Conservation (phyloP, 2,797 vertebrate species). For the Staurois parvus region DNA sequence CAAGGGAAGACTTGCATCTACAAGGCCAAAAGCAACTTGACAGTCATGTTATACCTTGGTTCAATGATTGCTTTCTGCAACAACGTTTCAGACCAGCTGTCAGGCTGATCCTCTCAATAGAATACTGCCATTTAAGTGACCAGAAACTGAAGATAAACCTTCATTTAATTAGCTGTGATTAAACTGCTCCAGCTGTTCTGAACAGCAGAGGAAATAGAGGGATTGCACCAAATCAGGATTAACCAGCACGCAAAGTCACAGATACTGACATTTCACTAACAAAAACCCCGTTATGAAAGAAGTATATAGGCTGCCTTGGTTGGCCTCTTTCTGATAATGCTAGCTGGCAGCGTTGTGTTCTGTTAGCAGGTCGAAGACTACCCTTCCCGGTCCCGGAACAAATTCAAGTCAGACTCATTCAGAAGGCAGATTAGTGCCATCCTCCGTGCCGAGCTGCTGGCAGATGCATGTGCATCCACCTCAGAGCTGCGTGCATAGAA, state of each 20-base stretch:
- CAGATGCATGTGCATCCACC: too few relatives aligned
- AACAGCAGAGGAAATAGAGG: neutral
- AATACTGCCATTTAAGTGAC: neutral
- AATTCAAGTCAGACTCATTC: too few relatives aligned
- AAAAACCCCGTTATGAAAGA: neutral
- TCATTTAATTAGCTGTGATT: neutral
- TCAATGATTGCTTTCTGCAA: neutral
- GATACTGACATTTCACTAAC: neutral
- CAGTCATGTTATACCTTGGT: neutral
- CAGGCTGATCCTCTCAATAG: neutral
- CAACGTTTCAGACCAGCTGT: neutral
- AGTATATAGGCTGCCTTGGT: too few relatives aligned
- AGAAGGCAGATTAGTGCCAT: too few relatives aligned
- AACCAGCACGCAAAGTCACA: neutral
- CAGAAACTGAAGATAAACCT: neutral
- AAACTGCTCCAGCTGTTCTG: neutral
- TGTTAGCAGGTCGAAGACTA: too few relatives aligned
- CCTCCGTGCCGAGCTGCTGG: too few relatives aligned
- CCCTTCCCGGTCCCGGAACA: too few relatives aligned
- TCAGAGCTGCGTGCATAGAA: too few relatives aligned
- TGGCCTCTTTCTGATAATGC: too few relatives aligned
- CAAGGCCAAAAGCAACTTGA: too few relatives aligned
- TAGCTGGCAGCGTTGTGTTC: too few relatives aligned
- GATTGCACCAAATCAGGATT: slow-evolving; percentile 5
- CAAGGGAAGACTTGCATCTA: neutral